Evolutionary conservation across 1,140 invertebrate species (phyloP).

Genomic region (Calycopis cecrops): DNA sequence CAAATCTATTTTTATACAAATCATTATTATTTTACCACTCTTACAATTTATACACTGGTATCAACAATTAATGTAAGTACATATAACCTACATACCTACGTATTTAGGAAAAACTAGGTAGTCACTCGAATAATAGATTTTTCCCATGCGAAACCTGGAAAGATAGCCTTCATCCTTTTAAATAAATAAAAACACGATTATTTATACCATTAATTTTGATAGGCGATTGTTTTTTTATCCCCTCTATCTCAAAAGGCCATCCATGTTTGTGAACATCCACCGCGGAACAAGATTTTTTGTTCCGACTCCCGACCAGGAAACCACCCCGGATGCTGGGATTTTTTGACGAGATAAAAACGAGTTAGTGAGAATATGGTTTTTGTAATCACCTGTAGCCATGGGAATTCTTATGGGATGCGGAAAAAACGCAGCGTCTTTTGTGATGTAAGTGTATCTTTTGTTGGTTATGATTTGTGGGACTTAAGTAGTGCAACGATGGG

Average conservation of each 20-base stretch:
- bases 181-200: too few species aligned
- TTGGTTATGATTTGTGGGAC: neutral
- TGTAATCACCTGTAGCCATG: constrained; percentile 60
- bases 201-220: too few species aligned
- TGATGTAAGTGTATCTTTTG: constrained; percentile 10
- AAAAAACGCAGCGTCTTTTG: constrained; percentile 36
- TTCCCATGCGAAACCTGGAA: too few species aligned
- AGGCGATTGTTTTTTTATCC: neutral
- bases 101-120: too few species aligned
- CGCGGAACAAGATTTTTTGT: constrained; percentile 43
- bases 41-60: too few species aligned
- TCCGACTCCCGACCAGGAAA: constrained; percentile 50
- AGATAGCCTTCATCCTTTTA: too few species aligned
- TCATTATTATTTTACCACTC: too few species aligned
- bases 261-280: constrained; percentile 32
- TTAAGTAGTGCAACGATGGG: too few species aligned
- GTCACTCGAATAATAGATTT: too few species aligned
- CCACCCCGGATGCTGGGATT: constrained; percentile 45
- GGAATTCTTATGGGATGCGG: constrained; percentile 33
- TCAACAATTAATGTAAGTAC: too few species aligned
- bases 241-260: constrained; percentile 7
- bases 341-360: constrained; percentile 55
- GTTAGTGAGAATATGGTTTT: constrained; percentile 48
- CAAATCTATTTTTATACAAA: too few species aligned
- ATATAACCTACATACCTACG: too few species aligned